These are phyloP conservation scores for Agrochola circellaris DNA, from an alignment of 2,888 invertebrate genomes.

Conservation along the genomic window DNA sequence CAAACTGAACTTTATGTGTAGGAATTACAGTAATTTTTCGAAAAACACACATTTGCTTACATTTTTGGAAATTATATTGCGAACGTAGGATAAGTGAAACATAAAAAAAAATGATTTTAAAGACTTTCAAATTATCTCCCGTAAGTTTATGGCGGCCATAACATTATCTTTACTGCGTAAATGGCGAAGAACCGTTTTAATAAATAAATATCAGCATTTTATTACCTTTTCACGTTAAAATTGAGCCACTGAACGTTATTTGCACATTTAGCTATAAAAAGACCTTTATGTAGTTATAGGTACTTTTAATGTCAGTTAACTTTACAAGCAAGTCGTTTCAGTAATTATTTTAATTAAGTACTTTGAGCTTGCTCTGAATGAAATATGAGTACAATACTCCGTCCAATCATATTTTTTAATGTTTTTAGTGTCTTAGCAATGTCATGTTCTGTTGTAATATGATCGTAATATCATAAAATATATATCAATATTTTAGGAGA, in stretches of 20 bases:
- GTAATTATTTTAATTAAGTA: conserved; percentile 56
- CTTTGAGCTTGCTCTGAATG: conserved; percentile 40
- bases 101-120: conserved; percentile 39
- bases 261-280: conserved; percentile 41
- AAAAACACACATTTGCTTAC: too few relatives aligned
- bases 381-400: conserved; percentile 48
- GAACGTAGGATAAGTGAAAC: conserved; percentile 12
- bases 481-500: too few relatives aligned
- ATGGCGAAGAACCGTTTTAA: conserved; percentile 47
- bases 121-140: conserved; percentile 44
- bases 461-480: too few relatives aligned
- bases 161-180: conserved; percentile 57
- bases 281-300: conserved; percentile 4
- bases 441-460: too few relatives aligned
- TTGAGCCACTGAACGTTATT: conserved; percentile 44
- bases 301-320: conserved; percentile 30
- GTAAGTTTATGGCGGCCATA: conserved; percentile 52
- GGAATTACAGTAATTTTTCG: too few relatives aligned
- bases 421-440: too few relatives aligned
- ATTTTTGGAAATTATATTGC: too few relatives aligned
- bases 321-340: conserved; percentile 41
- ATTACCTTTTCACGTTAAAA: conserved; percentile 48
- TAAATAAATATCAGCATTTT: conserved; percentile 51
- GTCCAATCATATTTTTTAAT: conserved; percentile 4
- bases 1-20: too few relatives aligned